Percentiles rank a stretch among this genome's conserved stretches.
Conservation (phyloP, 1,140 invertebrate species). For the Drosophila auraria region DNA sequence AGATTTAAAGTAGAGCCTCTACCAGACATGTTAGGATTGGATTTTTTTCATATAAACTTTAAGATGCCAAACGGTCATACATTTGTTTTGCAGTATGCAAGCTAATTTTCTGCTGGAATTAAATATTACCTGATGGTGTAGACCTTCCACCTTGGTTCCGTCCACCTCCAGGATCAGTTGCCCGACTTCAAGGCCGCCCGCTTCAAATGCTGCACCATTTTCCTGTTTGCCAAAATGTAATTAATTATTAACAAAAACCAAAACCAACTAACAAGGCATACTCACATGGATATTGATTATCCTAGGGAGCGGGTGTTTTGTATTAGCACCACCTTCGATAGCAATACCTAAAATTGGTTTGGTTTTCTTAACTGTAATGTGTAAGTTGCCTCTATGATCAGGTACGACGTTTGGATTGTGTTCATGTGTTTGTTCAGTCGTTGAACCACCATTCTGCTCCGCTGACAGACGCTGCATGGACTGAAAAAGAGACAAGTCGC, state of each 20-base stretch:
- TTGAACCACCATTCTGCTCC: constrained; percentile 87
- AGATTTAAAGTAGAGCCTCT: no score
- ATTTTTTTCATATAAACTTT: no score
- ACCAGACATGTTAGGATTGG: no score
- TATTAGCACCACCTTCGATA: constrained; percentile 98
- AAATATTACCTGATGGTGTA: constrained; percentile 86
- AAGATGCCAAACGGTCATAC: no score
- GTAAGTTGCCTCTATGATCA: constrained; percentile 93
- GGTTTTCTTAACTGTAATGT: constrained; percentile 95
- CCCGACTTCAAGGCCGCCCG: constrained; percentile 95
- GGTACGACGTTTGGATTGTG: constrained; percentile 90
- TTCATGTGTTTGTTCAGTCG: constrained; percentile 87
- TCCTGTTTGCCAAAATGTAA: constrained; percentile 88
- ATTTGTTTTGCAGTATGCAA: no score
- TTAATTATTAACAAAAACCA: constrained; percentile 31
- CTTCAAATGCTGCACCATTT: constrained; percentile 96
- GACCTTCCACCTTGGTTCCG: constrained; percentile 93
- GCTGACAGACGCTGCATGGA: constrained; percentile 89
- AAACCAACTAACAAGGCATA: not conserved
- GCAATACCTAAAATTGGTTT: constrained; percentile 97
- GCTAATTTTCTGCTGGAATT: no score
- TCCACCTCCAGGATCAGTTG: constrained; percentile 97
- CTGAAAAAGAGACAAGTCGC: constrained; percentile 86
- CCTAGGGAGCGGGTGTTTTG: constrained; percentile 95
- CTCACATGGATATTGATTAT: constrained; percentile 98